Evolutionary conservation across 2,888 invertebrate species (phyloP).

Genomic region (Trichopoda pennipes): DNA sequence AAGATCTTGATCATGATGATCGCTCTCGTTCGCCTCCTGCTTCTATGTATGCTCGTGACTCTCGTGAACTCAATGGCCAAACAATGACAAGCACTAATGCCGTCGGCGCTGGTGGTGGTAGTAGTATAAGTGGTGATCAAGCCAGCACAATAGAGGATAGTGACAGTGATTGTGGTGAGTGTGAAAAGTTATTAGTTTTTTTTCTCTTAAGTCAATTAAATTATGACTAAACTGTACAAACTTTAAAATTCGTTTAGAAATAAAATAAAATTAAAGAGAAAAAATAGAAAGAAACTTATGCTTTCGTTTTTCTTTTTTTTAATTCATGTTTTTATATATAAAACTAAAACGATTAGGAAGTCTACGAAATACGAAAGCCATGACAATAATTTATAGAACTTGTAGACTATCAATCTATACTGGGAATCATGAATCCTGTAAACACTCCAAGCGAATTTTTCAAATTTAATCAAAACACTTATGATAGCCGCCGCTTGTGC

Average conservation of each 20-base stretch:
- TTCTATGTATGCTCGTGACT: conserved; percentile 66
- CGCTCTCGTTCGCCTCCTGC: conserved; percentile 80
- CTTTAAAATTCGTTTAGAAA: too few species aligned
- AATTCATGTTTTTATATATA: too few species aligned
- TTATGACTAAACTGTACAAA: background rate
- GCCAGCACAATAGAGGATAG: conserved; percentile 80
- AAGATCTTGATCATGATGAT: conserved; percentile 76
- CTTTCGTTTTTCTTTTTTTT: too few species aligned
- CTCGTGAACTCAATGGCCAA: conserved; percentile 73
- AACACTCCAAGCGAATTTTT: too few species aligned
- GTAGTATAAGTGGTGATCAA: conserved; percentile 79
- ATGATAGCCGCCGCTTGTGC: too few species aligned
- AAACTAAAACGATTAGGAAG: too few species aligned
- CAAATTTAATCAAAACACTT: too few species aligned
- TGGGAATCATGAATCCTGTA: too few species aligned
- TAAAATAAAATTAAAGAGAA: too few species aligned
- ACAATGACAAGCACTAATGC: conserved; percentile 40
- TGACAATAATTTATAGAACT: too few species aligned
- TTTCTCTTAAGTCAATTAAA: background rate
- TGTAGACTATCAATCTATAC: too few species aligned
- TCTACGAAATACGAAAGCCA: too few species aligned
- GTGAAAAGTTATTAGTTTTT: background rate
- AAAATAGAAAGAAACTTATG: background rate
- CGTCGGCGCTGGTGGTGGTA: conserved; percentile 72
- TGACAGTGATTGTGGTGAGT: conserved; percentile 81